These are phyloP conservation scores for Drosophila repletoides DNA, from an alignment of 1,140 invertebrate genomes.

Conservation along the genomic window DNA sequence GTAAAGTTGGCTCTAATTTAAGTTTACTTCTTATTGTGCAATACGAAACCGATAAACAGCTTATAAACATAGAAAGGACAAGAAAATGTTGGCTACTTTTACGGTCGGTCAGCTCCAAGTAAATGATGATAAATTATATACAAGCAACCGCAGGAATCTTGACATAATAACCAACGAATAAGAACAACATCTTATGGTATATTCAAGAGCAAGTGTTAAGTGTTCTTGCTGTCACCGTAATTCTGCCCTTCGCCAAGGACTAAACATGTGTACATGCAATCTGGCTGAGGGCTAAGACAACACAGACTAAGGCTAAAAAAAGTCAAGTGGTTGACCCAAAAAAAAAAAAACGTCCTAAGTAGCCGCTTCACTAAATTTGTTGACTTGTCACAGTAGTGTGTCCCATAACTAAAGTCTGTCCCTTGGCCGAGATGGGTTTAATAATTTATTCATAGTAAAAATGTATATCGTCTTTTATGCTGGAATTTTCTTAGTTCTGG, in stretches of 20 bases:
- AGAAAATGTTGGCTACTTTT: constrained; percentile 15
- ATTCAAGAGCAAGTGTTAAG: constrained; percentile 35
- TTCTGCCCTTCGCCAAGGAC: constrained; percentile 14
- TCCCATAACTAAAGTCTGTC: not conserved
- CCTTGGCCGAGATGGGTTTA: constrained; percentile 12
- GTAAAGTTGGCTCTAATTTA: too few species aligned
- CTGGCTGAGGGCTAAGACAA: constrained; percentile 2
- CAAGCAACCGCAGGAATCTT: not conserved
- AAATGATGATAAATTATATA: constrained; percentile 34
- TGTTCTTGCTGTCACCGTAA: constrained; percentile 9
- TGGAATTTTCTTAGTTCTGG: constrained; percentile 62
- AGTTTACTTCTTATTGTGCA: too few species aligned
- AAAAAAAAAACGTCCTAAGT: constrained; percentile 16
- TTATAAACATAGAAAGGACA: not conserved
- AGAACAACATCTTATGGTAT: constrained; percentile 23
- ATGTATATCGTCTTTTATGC: constrained; percentile 72
- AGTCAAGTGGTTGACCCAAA: constrained; percentile 34
- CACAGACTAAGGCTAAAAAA: too few species aligned
- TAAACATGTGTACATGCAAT: constrained; percentile 27
- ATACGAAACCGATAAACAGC: not conserved
- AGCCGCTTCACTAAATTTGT: constrained; percentile 7
- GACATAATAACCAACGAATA: not conserved
- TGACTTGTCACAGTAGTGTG: not conserved
- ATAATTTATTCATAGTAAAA: constrained; percentile 78
- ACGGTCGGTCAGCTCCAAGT: not conserved